These are phyloP conservation scores for Lordiphosa andalusiaca DNA, from an alignment of 2,888 invertebrate species.

Conservation along the genomic window DNA sequence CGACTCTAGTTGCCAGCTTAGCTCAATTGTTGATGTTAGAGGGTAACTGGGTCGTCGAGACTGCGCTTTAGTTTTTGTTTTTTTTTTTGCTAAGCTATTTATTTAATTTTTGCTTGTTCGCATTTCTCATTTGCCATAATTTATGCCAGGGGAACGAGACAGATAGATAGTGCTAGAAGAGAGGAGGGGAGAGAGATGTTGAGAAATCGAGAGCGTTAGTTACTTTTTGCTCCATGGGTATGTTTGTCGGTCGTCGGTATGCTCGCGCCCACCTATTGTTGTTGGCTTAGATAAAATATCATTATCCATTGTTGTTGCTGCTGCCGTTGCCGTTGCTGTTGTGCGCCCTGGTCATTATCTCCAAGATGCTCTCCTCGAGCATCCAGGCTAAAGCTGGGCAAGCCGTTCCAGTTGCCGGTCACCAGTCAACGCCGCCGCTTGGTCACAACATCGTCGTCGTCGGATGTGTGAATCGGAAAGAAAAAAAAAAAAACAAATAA, in stretches of 20 bases:
- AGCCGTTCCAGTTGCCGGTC: conserved; percentile 35
- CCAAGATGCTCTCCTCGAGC: conserved; percentile 16
- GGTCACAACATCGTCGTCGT: conserved; percentile 6
- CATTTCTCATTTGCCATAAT: conserved; percentile 50
- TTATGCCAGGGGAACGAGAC: conserved; percentile 27
- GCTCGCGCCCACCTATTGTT: background rate
- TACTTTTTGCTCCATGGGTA: background rate
- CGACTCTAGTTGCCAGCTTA: no score
- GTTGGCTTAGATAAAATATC: conserved; percentile 3
- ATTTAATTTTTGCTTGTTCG: conserved; percentile 53
- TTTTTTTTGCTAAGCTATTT: conserved; percentile 42
- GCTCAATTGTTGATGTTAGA: no score
- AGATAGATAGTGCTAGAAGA: background rate
- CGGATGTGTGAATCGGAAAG: conserved; percentile 13
- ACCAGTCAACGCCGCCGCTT: conserved; percentile 32
- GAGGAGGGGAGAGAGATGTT: background rate
- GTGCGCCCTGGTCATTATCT: conserved; percentile 20
- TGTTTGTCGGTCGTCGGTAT: no score
- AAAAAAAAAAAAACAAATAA: no score
- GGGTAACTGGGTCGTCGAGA: background rate
- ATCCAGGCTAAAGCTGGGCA: conserved; percentile 31
- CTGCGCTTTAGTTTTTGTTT: conserved; percentile 14
- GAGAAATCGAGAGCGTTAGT: conserved; percentile 6
- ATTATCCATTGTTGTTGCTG: conserved; percentile 14
- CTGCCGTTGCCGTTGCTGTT: conserved; percentile 14